Evolutionary conservation across 2,888 invertebrate genomes (phyloP), one percentile per base, ranked within the genome.

Genomic region (Galerucella nymphaeae): DNA sequence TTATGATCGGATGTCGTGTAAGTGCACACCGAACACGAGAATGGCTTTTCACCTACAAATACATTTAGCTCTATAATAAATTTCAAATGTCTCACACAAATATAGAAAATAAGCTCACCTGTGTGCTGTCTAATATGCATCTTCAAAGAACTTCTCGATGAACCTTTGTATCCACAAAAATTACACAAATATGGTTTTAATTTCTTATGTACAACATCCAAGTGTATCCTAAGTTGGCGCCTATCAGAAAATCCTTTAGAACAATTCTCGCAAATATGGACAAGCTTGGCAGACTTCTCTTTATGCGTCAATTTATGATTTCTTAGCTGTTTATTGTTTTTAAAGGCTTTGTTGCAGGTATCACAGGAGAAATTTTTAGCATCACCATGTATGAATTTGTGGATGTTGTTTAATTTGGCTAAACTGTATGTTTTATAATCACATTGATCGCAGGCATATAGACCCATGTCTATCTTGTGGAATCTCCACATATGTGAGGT

Each of bases 1-100:
- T 95, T 96, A 86, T 95, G 95, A 84, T 96, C 95, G 2, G 92
- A 90, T 5, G 94, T 91, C 55, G 90, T 87, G 84, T 93, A 95
- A 5, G 88, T 87, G 84, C 96, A 96, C 64, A 89, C 86, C 48
- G 91, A 89, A 83, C 96, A 96, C 53, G 91, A 89, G 85, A 93
- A 95, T 0, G 94, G 93, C 83, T 93, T 94, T 82, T 93, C 93
- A 59, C 93, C 92, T 91, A 85, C 50, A 85, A 84, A 70, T n/a
- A n/a, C 30, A 8, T 38, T 38, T 38, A 9, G 30, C 8, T 38
- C 9, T 38, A 38, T 38, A 8, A 9, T 38, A 9, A 38, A 38
- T 38, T 38, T 38, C 8, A 38, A 38, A 48, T 50, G 5, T 11
- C 2, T 16, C 48, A 16, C 45, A 16, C 20, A 16, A 50, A 48